Evolutionary conservation across 2,113 vertebrate species (phyloP), one percentile per base, ranked within the genome.

Genomic region (Phyllostomus hastatus): DNA sequence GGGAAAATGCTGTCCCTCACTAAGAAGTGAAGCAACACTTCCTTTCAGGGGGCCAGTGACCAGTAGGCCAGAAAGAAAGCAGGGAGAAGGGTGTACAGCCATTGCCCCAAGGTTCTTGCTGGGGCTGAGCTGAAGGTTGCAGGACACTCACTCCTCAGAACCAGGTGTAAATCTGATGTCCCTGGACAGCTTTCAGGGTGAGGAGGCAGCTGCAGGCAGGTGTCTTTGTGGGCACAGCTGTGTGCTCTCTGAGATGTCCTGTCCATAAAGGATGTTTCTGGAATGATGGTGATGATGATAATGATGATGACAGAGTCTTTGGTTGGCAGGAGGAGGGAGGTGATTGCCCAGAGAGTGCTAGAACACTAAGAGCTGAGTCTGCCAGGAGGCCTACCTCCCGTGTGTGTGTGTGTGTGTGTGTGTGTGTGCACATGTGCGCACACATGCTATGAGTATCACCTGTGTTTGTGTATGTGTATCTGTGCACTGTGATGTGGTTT

Each of bases 181-280:
- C 94, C 88, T 33, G 48, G 80, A 93, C 67, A 97, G 92, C 87
- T 98, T 98, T 97, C 11, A 9, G 94, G 85, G 59, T 19, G 46
- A 92, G 94, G 59, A 91, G 95, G 78, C 85, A 35, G 94, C 81
- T 91, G 46, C n/a, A 88, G 88, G 91, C 96, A 84, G 59, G 97
- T 97, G 85, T 93, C 43, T 96, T 90, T 92, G 61, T 78, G 70
- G 70, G 33, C 52, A 95, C 84, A 97, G 80, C 92, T 97, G 88
- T 59, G n/a, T 88, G 67, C 5, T 31, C 91, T 90, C 83, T 80
- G 90, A 88, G 80, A 52, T 3, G 17, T 81, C 69, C 89, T 84
- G 43, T 88, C 92, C 46, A 5, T 50, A 72, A 95, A 85, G 72
- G 72, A 92, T 54, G 28, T 66, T 94, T 38, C 54, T 28, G 50